Evolutionary conservation across 1,140 invertebrate genomes (phyloP).

Genomic region (Popillia japonica): DNA sequence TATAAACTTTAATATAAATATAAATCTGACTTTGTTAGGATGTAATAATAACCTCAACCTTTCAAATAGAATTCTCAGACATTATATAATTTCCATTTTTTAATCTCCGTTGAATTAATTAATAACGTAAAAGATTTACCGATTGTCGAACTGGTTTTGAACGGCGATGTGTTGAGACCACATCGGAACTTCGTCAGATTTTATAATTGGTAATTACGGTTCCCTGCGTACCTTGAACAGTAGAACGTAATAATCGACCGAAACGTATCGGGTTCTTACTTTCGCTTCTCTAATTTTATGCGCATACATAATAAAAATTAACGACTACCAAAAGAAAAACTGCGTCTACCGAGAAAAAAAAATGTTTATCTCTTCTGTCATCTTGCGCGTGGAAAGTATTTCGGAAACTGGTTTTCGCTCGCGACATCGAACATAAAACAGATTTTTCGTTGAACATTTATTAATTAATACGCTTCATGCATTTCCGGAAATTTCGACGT

Average conservation of each 20-base stretch:
- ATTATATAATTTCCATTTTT: not conserved
- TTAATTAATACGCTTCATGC: slow-evolving; percentile 29
- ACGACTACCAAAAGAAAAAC: not conserved
- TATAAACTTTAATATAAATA: no score
- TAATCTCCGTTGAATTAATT: slow-evolving; percentile 5
- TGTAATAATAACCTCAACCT: not conserved
- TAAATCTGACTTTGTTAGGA: no score
- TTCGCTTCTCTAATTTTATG: slow-evolving; percentile 21
- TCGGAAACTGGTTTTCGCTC: not conserved
- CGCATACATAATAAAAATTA: slow-evolving; percentile 14
- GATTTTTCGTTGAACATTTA: slow-evolving; percentile 25
- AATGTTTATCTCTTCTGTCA: slow-evolving; percentile 17
- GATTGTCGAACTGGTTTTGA: slow-evolving; percentile 4
- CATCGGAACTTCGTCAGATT: not conserved
- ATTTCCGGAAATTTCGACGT: slow-evolving; percentile 29
- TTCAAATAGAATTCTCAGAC: not conserved
- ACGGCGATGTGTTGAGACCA: not conserved
- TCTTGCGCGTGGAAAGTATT: not conserved
- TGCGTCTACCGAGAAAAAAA: not conserved
- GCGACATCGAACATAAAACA: not conserved
- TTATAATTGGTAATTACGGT: slow-evolving; percentile 12
- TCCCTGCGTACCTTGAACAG: slow-evolving; percentile 1
- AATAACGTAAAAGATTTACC: slow-evolving; percentile 8
- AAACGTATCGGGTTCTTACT: slow-evolving; percentile 14
- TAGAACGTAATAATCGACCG: slow-evolving; percentile 1